Percentiles rank a stretch among this genome's conserved stretches.
Evolutionary conservation across 2,888 invertebrate genomes (phyloP).

Genomic region (Pseudolycoriella hygida): DNA sequence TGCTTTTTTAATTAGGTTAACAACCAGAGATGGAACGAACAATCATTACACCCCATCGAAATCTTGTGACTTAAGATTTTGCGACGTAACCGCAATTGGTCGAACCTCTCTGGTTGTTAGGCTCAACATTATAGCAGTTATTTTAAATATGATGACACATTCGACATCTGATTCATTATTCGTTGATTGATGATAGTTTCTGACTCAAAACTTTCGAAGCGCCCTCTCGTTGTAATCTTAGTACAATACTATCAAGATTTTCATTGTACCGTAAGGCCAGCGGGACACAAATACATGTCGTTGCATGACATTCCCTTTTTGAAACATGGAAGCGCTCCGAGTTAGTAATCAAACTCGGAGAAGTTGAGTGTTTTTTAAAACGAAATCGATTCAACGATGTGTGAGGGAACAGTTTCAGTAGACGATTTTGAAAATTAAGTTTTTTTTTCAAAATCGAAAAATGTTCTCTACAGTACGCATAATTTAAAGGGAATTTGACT

Average conservation of each 20-base stretch:
- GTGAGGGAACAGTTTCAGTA: too few species aligned
- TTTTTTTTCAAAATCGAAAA: neutral
- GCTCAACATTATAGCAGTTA: too few species aligned
- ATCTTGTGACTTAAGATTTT: too few species aligned
- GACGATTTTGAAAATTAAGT: neutral
- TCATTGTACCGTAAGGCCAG: conserved; percentile 27
- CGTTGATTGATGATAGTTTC: conserved; percentile 13
- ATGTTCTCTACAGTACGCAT: neutral
- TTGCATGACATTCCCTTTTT: too few species aligned
- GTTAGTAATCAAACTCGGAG: too few species aligned
- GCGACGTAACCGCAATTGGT: too few species aligned
- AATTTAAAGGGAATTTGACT: neutral
- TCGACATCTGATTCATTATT: conserved; percentile 25
- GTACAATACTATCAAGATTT: conserved; percentile 16
- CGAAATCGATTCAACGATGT: too few species aligned
- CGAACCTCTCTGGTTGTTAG: too few species aligned
- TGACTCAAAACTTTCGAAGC: conserved; percentile 15
- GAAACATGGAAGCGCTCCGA: too few species aligned
- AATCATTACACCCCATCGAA: neutral
- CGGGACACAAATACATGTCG: conserved; percentile 18
- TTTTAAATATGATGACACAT: conserved; percentile 28
- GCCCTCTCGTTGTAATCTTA: conserved; percentile 29
- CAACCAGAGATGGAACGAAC: too few species aligned
- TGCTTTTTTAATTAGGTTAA: too few species aligned
- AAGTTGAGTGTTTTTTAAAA: too few species aligned